Evolutionary conservation across 1,140 invertebrate species (phyloP).

Genomic region (Bombus impatiens): DNA sequence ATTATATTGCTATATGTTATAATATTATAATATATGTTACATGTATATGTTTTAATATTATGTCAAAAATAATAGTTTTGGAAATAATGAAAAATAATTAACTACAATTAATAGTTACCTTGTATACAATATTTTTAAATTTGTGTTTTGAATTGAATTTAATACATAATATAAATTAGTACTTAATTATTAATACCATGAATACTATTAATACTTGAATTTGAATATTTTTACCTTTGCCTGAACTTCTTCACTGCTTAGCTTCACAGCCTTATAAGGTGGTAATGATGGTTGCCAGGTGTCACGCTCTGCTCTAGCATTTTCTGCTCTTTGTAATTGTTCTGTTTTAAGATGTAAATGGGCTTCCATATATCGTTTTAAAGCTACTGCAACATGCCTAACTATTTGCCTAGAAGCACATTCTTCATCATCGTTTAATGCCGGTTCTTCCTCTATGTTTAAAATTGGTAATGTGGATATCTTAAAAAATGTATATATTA

Average conservation of each 20-base stretch:
- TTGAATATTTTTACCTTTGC: constrained; percentile 82
- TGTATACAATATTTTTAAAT: neutral
- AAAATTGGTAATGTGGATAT: constrained; percentile 93
- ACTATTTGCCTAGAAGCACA: constrained; percentile 97
- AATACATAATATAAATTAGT: neutral
- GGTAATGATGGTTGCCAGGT: constrained; percentile 81
- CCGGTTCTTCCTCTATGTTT: constrained; percentile 86
- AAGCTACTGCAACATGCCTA: constrained; percentile 94
- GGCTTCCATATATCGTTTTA: constrained; percentile 96
- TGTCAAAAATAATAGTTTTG: neutral
- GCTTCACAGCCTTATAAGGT: constrained; percentile 89
- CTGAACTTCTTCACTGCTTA: constrained; percentile 89
- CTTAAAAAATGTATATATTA: constrained; percentile 76
- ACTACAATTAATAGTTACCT: neutral
- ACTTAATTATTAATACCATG: no score
- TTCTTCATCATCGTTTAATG: constrained; percentile 94
- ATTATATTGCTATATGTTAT: no score
- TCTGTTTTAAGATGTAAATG: constrained; percentile 94
- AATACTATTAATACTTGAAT: neutral
- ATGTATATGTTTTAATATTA: neutral
- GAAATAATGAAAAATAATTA: neutral
- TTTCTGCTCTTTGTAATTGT: constrained; percentile 87
- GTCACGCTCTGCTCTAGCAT: constrained; percentile 78
- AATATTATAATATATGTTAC: no score
- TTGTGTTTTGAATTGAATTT: neutral